Conservation (phyloP, 2,888 invertebrate species). For the Ormyrus rosae region DNA sequence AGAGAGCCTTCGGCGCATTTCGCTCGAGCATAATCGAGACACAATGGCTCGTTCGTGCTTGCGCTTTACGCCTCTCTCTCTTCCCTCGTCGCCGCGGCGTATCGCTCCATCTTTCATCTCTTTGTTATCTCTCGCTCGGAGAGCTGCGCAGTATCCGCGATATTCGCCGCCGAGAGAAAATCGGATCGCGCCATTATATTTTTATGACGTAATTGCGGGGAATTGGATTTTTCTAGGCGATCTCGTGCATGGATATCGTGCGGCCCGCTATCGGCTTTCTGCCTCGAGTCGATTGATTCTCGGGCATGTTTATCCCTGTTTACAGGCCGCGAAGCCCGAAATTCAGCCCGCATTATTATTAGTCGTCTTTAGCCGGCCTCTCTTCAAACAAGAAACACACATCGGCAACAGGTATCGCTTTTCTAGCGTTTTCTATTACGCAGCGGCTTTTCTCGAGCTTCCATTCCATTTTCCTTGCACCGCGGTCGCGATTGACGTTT, state of each 20-base stretch:
- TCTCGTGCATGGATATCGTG: too few species aligned
- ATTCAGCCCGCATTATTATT: too few species aligned
- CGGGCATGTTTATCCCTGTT: too few species aligned
- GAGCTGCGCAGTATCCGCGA: neutral
- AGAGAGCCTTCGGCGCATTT: neutral
- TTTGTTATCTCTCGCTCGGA: slow-evolving; percentile 34
- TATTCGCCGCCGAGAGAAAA: neutral
- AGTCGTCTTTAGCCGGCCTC: too few species aligned
- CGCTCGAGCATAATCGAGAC: slow-evolving; percentile 38
- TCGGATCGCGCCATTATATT: slow-evolving; percentile 37
- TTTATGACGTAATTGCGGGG: slow-evolving; percentile 39
- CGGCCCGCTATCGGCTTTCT: too few species aligned
- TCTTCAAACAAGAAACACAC: too few species aligned
- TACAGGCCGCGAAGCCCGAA: too few species aligned
- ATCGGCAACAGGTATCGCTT: too few species aligned
- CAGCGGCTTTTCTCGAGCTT: neutral
- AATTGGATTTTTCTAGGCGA: slow-evolving; percentile 15
- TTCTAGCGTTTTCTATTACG: too few species aligned
- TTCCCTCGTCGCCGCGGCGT: neutral
- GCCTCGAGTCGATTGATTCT: too few species aligned
- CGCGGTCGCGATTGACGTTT: neutral
- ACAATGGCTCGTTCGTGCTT: slow-evolving; percentile 49
- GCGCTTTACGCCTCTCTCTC: slow-evolving; percentile 35
- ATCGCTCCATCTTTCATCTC: slow-evolving; percentile 31
- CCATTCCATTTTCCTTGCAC: neutral